Evolutionary conservation across 2,888 invertebrate genomes (phyloP).

Genomic region (Stratiomys singularior): DNA sequence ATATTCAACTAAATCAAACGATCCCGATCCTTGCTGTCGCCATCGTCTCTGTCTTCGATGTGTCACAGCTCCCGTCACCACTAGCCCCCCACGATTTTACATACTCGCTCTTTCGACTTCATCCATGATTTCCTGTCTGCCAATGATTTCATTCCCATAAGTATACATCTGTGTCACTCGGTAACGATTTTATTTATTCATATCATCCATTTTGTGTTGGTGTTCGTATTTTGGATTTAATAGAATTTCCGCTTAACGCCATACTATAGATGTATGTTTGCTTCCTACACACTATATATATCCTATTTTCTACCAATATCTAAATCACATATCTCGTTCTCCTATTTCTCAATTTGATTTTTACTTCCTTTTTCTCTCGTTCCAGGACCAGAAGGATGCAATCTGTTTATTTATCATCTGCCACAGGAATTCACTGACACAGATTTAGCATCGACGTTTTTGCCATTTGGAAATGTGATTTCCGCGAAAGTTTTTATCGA

Average conservation of each 20-base stretch:
- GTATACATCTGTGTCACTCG: constrained; percentile 15
- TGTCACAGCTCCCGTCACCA: background rate
- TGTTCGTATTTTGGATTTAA: constrained; percentile 11
- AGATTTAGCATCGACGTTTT: constrained; percentile 95
- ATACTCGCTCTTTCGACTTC: background rate
- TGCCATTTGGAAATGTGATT: constrained; percentile 97
- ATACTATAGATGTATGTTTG: background rate
- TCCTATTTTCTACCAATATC: background rate
- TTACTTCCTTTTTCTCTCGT: background rate
- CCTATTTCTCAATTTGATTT: background rate
- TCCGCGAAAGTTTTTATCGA: constrained; percentile 99
- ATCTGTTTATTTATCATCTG: constrained; percentile 98
- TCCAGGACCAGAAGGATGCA: constrained; percentile 95
- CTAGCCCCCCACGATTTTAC: background rate
- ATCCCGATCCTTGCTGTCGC: background rate
- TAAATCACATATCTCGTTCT: background rate
- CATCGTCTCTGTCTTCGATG: background rate
- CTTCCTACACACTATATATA: too few species aligned
- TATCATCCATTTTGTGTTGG: background rate
- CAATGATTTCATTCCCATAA: background rate
- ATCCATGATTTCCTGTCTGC: background rate
- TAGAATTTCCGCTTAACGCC: background rate
- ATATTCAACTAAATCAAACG: constrained; percentile 8
- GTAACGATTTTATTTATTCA: constrained; percentile 35
- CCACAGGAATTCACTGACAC: constrained; percentile 98